A percentile compares a stretch with the other conserved stretches of the same genome.
These are phyloP conservation scores for Anguilla obscura DNA, from an alignment of 2,797 vertebrate species.

Conservation along the genomic window DNA sequence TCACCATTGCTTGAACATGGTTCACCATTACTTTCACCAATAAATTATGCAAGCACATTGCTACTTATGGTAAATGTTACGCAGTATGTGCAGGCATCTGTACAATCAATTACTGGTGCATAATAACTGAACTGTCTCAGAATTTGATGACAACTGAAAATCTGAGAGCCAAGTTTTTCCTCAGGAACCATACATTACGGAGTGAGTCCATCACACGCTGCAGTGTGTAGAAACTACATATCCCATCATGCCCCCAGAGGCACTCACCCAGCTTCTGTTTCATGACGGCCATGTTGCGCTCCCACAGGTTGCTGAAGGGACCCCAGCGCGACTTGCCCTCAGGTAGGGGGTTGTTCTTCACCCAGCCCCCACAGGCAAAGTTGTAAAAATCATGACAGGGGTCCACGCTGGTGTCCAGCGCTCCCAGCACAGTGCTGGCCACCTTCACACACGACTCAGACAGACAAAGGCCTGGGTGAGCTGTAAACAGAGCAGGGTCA, in stretches of 20 bases:
- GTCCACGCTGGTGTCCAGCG: conserved; percentile 83
- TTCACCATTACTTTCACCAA: no score
- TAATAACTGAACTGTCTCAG: no score
- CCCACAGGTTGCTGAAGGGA: conserved; percentile 95
- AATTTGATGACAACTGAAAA: no score
- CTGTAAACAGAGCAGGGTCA: conserved; percentile 59
- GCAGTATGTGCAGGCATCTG: no score
- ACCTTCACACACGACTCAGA: conserved; percentile 85
- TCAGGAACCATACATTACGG: no score
- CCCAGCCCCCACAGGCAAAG: conserved; percentile 93
- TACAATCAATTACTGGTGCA: no score
- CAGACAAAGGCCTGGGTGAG: conserved; percentile 75
- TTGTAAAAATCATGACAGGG: conserved; percentile 94
- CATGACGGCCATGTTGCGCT: conserved; percentile 93
- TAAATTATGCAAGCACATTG: no score
- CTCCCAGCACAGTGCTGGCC: conserved; percentile 81
- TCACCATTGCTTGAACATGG: no score
- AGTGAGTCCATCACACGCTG: neutral
- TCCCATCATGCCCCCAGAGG: neutral
- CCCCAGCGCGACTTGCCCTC: conserved; percentile 96
- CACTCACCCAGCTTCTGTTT: conserved; percentile 88
- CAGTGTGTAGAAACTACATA: neutral
- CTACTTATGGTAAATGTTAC: no score
- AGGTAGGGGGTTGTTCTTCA: conserved; percentile 89
- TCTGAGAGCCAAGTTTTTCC: no score